Conservation (phyloP, 1,140 invertebrate genomes). For the Rhagoletis zephyria region DNA sequence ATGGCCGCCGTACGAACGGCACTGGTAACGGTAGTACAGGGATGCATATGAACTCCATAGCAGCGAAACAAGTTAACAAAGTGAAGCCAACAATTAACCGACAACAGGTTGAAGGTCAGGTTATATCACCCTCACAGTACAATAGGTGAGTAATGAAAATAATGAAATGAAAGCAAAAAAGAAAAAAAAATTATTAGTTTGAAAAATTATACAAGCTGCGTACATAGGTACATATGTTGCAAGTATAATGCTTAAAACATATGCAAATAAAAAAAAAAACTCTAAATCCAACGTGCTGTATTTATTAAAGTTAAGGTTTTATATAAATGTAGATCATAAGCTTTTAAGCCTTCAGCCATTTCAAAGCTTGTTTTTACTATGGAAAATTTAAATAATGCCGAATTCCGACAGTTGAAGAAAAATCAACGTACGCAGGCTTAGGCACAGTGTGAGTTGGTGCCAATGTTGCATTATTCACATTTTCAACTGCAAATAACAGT, state of each 20-base stretch:
- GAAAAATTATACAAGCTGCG: neutral
- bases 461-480: no score
- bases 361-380: no score
- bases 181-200: neutral
- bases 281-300: neutral
- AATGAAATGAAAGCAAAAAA: neutral
- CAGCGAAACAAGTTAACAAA: constrained; percentile 87
- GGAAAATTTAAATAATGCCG: no score
- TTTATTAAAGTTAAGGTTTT: no score
- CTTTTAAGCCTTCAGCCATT: no score
- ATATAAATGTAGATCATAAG: no score
- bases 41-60: constrained; percentile 79
- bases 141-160: constrained; percentile 70
- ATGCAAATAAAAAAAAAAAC: neutral
- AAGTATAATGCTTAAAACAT: neutral
- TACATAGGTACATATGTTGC: no score
- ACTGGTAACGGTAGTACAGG: constrained; percentile 78
- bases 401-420: no score
- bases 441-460: no score
- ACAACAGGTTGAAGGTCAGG: constrained; percentile 78
- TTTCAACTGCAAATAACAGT: no score
- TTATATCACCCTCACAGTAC: constrained; percentile 74
- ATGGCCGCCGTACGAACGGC: constrained; percentile 76
- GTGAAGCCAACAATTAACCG: constrained; percentile 88
- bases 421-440: no score